Evolutionary conservation across 1,140 invertebrate species (phyloP).

Genomic region (Aphelenchoides besseyi): DNA sequence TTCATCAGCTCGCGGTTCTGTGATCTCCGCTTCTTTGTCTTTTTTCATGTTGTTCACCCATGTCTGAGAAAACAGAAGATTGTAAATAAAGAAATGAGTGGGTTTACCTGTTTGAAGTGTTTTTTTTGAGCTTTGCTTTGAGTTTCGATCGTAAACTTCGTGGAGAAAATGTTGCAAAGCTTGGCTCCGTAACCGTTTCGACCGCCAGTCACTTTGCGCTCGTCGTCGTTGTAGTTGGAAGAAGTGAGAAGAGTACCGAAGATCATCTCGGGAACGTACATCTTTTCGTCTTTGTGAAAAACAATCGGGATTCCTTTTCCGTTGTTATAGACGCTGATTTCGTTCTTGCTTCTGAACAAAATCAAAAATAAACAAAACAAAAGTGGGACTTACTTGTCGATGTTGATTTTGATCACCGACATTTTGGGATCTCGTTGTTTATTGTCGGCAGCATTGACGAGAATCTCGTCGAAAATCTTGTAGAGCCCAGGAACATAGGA

Average conservation of each 20-base stretch:
- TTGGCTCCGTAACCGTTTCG: conserved; percentile 99
- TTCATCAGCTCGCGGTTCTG: conserved; percentile 69
- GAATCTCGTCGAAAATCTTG: conserved; percentile 99
- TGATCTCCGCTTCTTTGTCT: conserved; percentile 72
- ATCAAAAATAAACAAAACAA: neutral
- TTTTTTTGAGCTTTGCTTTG: conserved; percentile 75
- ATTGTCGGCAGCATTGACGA: conserved; percentile 98
- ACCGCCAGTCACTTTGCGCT: conserved; percentile 91
- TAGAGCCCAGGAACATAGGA: conserved; percentile 94
- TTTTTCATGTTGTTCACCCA: conserved; percentile 95
- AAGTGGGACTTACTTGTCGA: conserved; percentile 74
- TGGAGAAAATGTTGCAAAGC: conserved; percentile 97
- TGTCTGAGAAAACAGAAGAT: conserved; percentile 65
- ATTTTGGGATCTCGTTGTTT: conserved; percentile 92
- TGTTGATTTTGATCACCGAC: conserved; percentile 93
- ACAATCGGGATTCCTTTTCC: conserved; percentile 96
- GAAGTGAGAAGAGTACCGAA: conserved; percentile 97
- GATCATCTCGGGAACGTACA: conserved; percentile 98
- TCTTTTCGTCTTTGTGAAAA: conserved; percentile 94
- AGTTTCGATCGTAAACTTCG: conserved; percentile 92
- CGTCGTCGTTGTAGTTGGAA: conserved; percentile 97
- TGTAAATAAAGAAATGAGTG: neutral
- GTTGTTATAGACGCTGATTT: conserved; percentile 94
- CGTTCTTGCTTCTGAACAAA: conserved; percentile 75
- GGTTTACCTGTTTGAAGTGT: conserved; percentile 73